Conservation (phyloP, 2,888 invertebrate genomes). For the Mythimna pallens region DNA sequence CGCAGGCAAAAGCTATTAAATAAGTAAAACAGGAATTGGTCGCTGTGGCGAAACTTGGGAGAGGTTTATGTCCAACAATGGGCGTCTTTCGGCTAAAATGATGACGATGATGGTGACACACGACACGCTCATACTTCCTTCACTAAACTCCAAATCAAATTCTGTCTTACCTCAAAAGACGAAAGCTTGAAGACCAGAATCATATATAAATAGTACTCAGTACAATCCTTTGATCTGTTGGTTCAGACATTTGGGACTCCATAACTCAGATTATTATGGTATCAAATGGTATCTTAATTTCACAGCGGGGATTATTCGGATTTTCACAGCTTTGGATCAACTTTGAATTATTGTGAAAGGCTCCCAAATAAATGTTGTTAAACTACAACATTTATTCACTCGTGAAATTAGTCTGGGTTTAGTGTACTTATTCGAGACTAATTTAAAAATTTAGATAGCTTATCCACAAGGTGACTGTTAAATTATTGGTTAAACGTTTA, state of each 20-base stretch:
- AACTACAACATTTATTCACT: conserved; percentile 33
- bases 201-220: conserved; percentile 16
- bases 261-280: conserved; percentile 50
- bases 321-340: conserved; percentile 31
- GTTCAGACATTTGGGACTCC: conserved; percentile 56
- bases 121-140: too few species aligned
- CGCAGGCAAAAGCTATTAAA: too few species aligned
- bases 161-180: not conserved
- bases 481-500: not conserved
- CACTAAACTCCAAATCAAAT: not conserved
- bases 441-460: not conserved
- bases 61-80: too few species aligned
- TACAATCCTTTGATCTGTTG: conserved; percentile 56
- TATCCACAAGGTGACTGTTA: too few species aligned
- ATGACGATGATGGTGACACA: too few species aligned
- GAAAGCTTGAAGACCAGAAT: conserved; percentile 23
- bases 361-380: conserved; percentile 18
- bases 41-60: too few species aligned
- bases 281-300: conserved; percentile 61
- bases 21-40: too few species aligned
- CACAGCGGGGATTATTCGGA: conserved; percentile 45
- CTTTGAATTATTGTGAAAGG: conserved; percentile 30
- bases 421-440: not conserved
- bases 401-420: conserved; percentile 20
- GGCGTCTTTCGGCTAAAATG: too few species aligned